Percentiles rank a stretch among this genome's conserved stretches.
Conservation (phyloP, 2,113 vertebrate genomes). For the Lagopus muta region DNA sequence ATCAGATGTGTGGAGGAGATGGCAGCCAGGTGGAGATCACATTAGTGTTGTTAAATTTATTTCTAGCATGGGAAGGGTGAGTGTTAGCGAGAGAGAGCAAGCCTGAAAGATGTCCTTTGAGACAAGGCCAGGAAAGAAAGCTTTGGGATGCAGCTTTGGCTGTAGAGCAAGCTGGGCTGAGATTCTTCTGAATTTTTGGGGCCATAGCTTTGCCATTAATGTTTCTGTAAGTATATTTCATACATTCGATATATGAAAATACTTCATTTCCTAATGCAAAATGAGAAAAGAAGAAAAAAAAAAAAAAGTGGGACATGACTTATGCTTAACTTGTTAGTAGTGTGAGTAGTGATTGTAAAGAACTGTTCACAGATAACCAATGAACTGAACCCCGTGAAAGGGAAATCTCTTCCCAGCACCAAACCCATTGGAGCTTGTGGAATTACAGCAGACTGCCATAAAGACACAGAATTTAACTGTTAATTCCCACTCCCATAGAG, state of each 20-base stretch:
- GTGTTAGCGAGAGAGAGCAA: not conserved
- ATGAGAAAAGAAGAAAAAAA: not conserved
- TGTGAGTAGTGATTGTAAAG: not conserved
- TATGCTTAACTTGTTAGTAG: not conserved
- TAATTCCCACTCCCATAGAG: not conserved
- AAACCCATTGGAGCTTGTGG: not conserved
- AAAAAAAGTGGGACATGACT: not conserved
- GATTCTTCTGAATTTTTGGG: not conserved
- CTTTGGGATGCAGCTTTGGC: not conserved
- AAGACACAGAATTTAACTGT: not conserved
- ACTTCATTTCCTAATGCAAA: not conserved
- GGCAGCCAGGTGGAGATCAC: slow-evolving; percentile 11
- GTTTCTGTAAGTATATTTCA: not conserved
- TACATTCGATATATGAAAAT: not conserved
- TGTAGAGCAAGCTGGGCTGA: not conserved
- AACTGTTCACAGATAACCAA: not conserved
- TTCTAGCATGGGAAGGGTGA: slow-evolving; percentile 3
- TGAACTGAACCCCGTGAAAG: not conserved
- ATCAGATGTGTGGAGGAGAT: not conserved
- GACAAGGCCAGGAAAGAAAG: not conserved
- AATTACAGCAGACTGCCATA: not conserved
- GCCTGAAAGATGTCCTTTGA: not conserved
- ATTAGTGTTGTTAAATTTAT: not conserved
- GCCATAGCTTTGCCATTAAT: not conserved
- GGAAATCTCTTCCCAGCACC: not conserved